Evolutionary conservation across 2,113 vertebrate species (phyloP).

Genomic region (Phyllostomus discolor): DNA sequence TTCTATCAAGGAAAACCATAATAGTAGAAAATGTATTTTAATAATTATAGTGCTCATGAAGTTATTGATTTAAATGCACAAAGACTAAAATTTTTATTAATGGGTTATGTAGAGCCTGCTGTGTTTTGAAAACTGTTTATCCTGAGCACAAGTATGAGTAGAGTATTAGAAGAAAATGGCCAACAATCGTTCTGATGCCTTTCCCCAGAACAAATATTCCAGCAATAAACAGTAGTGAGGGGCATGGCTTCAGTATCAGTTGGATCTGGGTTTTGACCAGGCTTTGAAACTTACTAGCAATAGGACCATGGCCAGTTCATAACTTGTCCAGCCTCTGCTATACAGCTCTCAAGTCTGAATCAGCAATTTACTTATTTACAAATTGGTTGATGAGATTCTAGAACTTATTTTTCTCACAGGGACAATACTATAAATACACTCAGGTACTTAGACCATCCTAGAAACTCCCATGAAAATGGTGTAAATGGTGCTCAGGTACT

Average conservation of each 20-base stretch:
- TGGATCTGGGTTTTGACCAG: not conserved
- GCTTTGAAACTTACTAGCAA: not conserved
- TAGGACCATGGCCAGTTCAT: not conserved
- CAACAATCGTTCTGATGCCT: not conserved
- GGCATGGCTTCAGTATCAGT: not conserved
- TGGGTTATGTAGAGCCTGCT: not conserved
- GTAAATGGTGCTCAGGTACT: not conserved
- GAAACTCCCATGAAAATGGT: not conserved
- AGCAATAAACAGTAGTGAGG: not conserved
- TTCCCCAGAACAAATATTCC: not conserved
- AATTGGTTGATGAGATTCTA: not conserved
- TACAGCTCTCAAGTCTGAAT: not conserved
- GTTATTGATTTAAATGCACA: not conserved
- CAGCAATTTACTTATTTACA: not conserved
- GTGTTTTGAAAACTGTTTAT: slow-evolving; percentile 16
- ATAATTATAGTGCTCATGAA: not conserved
- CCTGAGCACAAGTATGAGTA: not conserved
- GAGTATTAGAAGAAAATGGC: not conserved
- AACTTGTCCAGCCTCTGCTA: not conserved
- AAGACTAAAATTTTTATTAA: not conserved
- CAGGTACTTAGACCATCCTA: not conserved
- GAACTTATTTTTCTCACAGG: not conserved
- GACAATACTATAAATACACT: not conserved
- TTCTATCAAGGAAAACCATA: not conserved
- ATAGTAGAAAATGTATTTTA: slow-evolving; percentile 10